Conservation (phyloP, 2,888 invertebrate genomes). For the Agrotis puta region DNA sequence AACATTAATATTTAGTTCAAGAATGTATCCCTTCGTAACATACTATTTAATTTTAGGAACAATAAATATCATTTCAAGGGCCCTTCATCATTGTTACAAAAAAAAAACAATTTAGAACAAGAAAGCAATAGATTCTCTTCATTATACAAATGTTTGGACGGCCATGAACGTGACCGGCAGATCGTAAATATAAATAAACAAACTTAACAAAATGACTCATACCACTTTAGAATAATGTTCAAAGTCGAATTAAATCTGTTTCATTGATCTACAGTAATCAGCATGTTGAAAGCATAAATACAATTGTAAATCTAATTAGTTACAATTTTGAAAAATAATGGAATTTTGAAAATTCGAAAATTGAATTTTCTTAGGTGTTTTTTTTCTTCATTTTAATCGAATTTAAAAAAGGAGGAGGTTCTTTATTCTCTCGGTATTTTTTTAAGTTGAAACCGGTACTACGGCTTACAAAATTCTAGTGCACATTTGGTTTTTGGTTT, state of each 20-base stretch:
- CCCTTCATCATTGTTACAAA: background rate
- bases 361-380: no score
- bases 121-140: conserved; percentile 16
- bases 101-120: background rate
- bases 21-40: background rate
- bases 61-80: conserved; percentile 7
- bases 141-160: conserved; percentile 19
- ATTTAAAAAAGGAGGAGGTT: no score
- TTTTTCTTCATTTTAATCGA: no score
- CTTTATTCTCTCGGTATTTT: no score
- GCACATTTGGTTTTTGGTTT: no score
- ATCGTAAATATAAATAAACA: conserved; percentile 59
- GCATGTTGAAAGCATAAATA: no score
- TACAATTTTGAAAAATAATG: no score
- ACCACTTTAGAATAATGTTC: background rate
- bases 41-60: background rate
- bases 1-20: background rate
- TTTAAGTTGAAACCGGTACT: no score
- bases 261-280: conserved; percentile 6
- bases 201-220: conserved; percentile 51
- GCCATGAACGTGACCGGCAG: conserved; percentile 47
- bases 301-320: no score
- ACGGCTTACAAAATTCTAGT: no score
- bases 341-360: no score
- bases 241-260: conserved; percentile 12